phyloP scores from a whole-genome alignment of 2,888 invertebrate genomes.

The Megamerina dolium region DNA sequence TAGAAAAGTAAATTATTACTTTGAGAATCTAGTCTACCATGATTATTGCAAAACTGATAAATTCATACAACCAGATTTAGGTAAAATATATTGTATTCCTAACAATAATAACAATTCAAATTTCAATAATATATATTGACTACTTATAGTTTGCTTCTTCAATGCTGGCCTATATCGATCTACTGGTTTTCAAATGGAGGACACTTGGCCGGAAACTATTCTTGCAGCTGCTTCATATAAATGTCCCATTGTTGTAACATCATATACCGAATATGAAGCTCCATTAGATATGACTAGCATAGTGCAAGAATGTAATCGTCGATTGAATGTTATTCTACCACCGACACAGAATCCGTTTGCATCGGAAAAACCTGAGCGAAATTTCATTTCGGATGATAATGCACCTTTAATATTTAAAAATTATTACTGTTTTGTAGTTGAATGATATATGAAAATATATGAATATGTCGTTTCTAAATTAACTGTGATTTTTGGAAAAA shows the following conservation, averaged over 20 bases:
- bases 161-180: constrained; percentile 66
- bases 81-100: constrained; percentile 49
- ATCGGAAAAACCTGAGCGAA: constrained; percentile 65
- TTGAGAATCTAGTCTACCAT: constrained; percentile 51
- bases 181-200: constrained; percentile 57
- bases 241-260: constrained; percentile 60
- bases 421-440: constrained; percentile 57
- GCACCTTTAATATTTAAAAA: constrained; percentile 68
- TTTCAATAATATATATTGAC: too few species aligned
- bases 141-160: constrained; percentile 62
- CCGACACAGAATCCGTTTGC: constrained; percentile 60
- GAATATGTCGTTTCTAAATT: too few species aligned
- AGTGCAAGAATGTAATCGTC: constrained; percentile 51
- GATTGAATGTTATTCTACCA: constrained; percentile 52
- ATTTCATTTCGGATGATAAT: constrained; percentile 67
- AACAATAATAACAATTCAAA: too few species aligned
- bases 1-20: constrained; percentile 54
- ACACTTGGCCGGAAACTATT: constrained; percentile 64
- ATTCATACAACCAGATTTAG: constrained; percentile 55
- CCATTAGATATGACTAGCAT: constrained; percentile 58
- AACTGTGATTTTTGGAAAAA: too few species aligned
- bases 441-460: constrained; percentile 25
- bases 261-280: constrained; percentile 63
- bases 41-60: constrained; percentile 48
- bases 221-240: constrained; percentile 53